A percentile compares a stretch with the other conserved stretches of the same genome.
Conservation (phyloP, 2,888 invertebrate genomes). For the Drosophila cognata region DNA sequence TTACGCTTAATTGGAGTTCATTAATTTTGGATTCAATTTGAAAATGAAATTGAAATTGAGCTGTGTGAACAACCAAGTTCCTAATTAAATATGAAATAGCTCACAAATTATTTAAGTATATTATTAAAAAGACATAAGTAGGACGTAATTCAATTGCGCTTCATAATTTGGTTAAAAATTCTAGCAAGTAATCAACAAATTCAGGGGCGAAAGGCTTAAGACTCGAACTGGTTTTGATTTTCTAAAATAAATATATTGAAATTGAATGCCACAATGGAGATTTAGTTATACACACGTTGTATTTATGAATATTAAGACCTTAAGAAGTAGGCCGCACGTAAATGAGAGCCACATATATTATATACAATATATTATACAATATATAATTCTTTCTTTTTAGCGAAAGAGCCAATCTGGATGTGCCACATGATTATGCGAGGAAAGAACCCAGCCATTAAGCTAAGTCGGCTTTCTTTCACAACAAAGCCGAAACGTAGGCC, state of each 20-base stretch:
- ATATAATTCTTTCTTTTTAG: conserved; percentile 27
- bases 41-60: conserved; percentile 61
- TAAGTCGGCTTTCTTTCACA: conserved; percentile 48
- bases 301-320: not conserved
- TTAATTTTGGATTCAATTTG: conserved; percentile 60
- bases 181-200: conserved; percentile 61
- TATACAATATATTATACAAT: conserved; percentile 6
- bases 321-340: conserved; percentile 53
- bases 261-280: conserved; percentile 28
- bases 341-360: conserved; percentile 36
- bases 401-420: conserved; percentile 7
- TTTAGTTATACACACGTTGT: not conserved
- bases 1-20: conserved; percentile 73
- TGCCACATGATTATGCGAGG: conserved; percentile 7
- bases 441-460: conserved; percentile 25
- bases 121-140: conserved; percentile 44
- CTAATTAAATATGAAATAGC: conserved; percentile 57
- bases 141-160: conserved; percentile 33
- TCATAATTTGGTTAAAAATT: conserved; percentile 62
- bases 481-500: conserved; percentile 57
- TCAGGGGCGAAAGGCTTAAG: conserved; percentile 64
- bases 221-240: conserved; percentile 27
- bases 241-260: conserved; percentile 32
- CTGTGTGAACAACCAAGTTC: conserved; percentile 50
- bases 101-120: conserved; percentile 37